These are phyloP conservation scores for Lamprologus callipterus DNA, from an alignment of 2,113 vertebrate species.

Conservation along the genomic window DNA sequence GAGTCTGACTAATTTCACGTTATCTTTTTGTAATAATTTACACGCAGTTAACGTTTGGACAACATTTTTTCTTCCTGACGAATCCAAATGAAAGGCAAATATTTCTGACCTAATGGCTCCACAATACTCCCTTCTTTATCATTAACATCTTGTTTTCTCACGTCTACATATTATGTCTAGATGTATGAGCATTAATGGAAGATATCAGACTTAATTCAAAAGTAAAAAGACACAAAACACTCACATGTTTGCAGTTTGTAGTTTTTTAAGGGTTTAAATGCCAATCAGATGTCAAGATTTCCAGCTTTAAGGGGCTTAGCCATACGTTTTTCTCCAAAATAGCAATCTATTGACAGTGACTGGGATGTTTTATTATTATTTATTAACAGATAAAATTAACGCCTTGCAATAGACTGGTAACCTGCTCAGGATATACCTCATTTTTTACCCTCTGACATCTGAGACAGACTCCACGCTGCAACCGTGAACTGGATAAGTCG, in stretches of 20 bases:
- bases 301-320: background rate
- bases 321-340: background rate
- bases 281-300: background rate
- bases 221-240: background rate
- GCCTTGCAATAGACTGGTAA: background rate
- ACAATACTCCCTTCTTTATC: background rate
- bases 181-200: background rate
- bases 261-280: background rate
- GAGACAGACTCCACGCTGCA: background rate
- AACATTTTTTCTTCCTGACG: background rate
- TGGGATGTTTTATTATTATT: background rate
- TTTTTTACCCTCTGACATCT: background rate
- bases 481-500: background rate
- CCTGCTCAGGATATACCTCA: background rate
- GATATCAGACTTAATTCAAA: background rate
- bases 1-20: background rate
- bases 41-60: background rate
- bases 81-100: background rate
- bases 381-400: background rate
- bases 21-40: background rate
- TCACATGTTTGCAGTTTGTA: background rate
- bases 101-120: background rate
- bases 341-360: background rate
- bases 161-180: background rate
- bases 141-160: background rate